Evolutionary conservation across 2,113 vertebrate genomes (phyloP), one percentile per base, ranked within the genome.

Genomic region (Nibea coibor): DNA sequence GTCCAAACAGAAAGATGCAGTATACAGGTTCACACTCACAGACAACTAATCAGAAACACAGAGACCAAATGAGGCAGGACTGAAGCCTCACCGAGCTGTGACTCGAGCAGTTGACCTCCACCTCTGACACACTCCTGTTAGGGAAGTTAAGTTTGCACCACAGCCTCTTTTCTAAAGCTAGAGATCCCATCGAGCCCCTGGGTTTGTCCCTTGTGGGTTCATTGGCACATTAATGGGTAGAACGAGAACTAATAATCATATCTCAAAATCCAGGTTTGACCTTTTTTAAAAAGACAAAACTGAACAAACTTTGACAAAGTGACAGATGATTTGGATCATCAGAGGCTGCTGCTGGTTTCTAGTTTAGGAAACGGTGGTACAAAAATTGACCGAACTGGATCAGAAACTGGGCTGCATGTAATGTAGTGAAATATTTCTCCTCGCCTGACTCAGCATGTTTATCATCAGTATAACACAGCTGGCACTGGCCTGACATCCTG

Each of bases 1-100:
- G 57, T 85, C 31, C 66, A 78, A 88, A 82, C 70, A 78, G 56
- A 85, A 78, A 75, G 61, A 79, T 56, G 75, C 79, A 0, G 43
- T 79, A 56, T 67, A 82, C 71, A 17, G 75, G 26, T 66, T 35
- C 74, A 77, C 53, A 58, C 67, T 58, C n/a, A 69, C 58, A 80
- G 2, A 75, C 68, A 51, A 61, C 50, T 56, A 35, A 43, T 43
- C 62, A 59, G n/a, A 54, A 47, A 2, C 48, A 58, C 63, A n/a
- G 15, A 43, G 51, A 78, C 58, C 35, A 35, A 43, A 58, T 45
- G 0, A 2, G 57, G 28, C n/a, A 12, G 2, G 48, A 62, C 42
- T 47, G 73, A 70, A 20, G 43, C 72, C 26, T 65, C 43, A 65
- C 16, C 0, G 69, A 45, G 71, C 15, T 51, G 53, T 4, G 65